Conservation (phyloP, 2,113 vertebrate species). For the Pseudorasbora parva region DNA sequence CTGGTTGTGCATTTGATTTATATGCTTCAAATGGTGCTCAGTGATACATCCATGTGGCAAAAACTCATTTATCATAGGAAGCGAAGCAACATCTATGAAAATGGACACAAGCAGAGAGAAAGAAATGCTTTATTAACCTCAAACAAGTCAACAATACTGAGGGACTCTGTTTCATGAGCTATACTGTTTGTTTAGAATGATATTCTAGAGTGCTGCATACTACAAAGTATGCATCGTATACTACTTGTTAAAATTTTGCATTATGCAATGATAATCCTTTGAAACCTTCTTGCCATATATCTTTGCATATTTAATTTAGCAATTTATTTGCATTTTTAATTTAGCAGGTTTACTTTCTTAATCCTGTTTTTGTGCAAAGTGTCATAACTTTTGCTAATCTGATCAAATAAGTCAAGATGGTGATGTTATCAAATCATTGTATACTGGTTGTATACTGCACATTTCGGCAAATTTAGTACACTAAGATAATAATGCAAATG, state of each 20-base stretch:
- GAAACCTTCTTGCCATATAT: not conserved
- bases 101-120: conserved; percentile 11
- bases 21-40: conserved; percentile 45
- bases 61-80: conserved; percentile 39
- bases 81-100: not conserved
- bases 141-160: not conserved
- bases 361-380: not conserved
- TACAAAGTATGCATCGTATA: not conserved
- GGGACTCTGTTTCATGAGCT: not conserved
- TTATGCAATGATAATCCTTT: not conserved
- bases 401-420: not conserved
- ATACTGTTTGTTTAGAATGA: not conserved
- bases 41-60: conserved; percentile 37
- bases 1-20: conserved; percentile 22
- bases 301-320: not conserved
- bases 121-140: conserved; percentile 14
- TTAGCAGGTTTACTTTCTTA: too few species aligned
- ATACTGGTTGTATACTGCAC: not conserved
- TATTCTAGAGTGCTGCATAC: not conserved
- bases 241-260: not conserved
- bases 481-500: not conserved
- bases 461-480: not conserved
- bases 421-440: not conserved
- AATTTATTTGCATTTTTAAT: not conserved
- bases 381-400: not conserved